A percentile compares a stretch with the other conserved stretches of the same genome.
Evolutionary conservation across 1,140 invertebrate genomes (phyloP).

Genomic region (Tribolium madens): DNA sequence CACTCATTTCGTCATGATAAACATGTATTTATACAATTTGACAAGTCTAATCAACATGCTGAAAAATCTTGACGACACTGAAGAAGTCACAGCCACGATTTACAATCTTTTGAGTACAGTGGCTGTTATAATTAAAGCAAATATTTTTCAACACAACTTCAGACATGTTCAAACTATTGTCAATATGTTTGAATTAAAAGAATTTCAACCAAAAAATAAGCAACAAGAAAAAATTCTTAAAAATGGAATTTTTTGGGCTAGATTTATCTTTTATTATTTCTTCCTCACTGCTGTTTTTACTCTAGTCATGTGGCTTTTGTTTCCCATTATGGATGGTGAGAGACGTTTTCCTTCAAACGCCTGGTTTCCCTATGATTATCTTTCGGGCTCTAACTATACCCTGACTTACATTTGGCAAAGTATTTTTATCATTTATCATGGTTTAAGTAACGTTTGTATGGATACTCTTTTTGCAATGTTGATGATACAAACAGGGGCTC

Average conservation of each 20-base stretch:
- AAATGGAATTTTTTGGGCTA: background rate
- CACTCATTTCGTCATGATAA: background rate
- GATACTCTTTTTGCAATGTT: constrained; percentile 18
- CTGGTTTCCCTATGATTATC: constrained; percentile 4
- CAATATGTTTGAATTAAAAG: background rate
- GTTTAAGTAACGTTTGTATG: constrained; percentile 3
- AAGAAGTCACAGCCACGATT: constrained; percentile 8
- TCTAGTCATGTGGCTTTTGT: background rate
- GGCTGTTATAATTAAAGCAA: constrained; percentile 1
- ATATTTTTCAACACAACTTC: background rate
- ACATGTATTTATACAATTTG: constrained; percentile 16
- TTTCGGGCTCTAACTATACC: background rate
- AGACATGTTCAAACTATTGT: background rate
- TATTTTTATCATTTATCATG: constrained; percentile 16
- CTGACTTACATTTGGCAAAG: constrained; percentile 13
- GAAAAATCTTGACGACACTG: constrained; percentile 3
- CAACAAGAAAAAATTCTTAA: background rate
- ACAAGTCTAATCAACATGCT: background rate
- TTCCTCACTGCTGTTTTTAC: background rate
- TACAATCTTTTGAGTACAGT: constrained; percentile 1
- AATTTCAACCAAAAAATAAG: background rate
- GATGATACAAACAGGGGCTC: constrained; percentile 21
- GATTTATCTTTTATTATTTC: constrained; percentile 6
- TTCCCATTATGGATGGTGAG: constrained; percentile 4
- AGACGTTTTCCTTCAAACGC: constrained; percentile 7